Conservation (phyloP, 2,888 invertebrate genomes). For the Neoaliturus tenellus region DNA sequence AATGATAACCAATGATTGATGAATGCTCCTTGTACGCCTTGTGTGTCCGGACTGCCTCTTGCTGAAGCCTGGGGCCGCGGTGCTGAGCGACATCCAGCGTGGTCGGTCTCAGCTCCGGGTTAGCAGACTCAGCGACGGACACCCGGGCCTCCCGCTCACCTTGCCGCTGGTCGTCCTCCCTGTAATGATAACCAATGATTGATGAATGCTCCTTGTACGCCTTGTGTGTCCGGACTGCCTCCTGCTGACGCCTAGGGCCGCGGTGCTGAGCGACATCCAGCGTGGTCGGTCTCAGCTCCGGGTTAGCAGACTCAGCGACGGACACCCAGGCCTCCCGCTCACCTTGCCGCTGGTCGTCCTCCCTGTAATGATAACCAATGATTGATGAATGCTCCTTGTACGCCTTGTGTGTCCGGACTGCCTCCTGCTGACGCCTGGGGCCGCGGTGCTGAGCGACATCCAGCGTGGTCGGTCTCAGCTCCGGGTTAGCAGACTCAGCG, state of each 20-base stretch:
- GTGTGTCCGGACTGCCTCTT: slow-evolving; percentile 29
- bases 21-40: slow-evolving; percentile 5
- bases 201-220: neutral
- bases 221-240: slow-evolving; percentile 24
- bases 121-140: slow-evolving; percentile 20
- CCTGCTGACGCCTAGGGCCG: neutral
- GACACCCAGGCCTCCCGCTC: neutral
- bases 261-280: slow-evolving; percentile 31
- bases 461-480: slow-evolving; percentile 43
- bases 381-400: neutral
- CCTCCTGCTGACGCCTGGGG: neutral
- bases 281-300: slow-evolving; percentile 43
- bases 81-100: slow-evolving; percentile 38
- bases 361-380: too few species aligned
- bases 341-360: neutral
- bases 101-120: slow-evolving; percentile 48
- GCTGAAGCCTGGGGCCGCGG: neutral
- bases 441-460: slow-evolving; percentile 17
- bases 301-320: slow-evolving; percentile 25
- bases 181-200: too few species aligned
- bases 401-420: slow-evolving; percentile 9
- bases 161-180: neutral
- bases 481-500: slow-evolving; percentile 24
- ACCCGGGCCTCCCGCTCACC: neutral
- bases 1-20: too few species aligned